phyloP scores from a whole-genome alignment of 2,113 vertebrate genomes.

The Thamnophis sirtalis region DNA sequence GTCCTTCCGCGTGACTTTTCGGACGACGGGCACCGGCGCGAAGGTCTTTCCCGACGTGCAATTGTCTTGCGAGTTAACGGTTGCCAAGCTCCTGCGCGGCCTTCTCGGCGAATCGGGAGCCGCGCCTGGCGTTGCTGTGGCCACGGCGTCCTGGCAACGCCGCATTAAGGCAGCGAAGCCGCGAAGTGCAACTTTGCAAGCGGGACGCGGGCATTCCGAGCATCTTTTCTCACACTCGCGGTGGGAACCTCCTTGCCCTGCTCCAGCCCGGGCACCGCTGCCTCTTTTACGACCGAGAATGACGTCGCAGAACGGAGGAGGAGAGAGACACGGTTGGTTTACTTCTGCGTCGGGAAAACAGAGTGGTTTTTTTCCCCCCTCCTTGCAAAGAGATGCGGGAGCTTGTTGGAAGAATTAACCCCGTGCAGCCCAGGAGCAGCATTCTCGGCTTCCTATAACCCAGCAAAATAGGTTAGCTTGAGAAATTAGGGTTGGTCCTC shows the following conservation, averaged over 20 bases:
- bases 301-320: neutral
- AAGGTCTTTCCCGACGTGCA: accelerated
- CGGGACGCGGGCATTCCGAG: neutral
- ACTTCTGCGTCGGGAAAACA: neutral
- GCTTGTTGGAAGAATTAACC: neutral
- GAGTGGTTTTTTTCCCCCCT: neutral
- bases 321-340: neutral
- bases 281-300: neutral
- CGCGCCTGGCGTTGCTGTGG: neutral
- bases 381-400: neutral
- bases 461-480: neutral
- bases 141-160: conserved; percentile 23
- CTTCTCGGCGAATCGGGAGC: neutral
- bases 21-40: neutral
- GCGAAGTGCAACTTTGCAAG: too few relatives aligned
- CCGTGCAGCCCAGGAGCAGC: neutral
- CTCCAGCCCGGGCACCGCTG: neutral
- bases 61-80: neutral
- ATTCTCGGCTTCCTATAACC: neutral
- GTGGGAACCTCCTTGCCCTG: neutral
- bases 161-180: neutral
- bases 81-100: neutral
- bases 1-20: too few relatives aligned
- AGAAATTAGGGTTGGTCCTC: neutral
- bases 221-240: neutral